Conservation (phyloP, 2,797 vertebrate species). For the Lindbergichthys nudifrons region DNA sequence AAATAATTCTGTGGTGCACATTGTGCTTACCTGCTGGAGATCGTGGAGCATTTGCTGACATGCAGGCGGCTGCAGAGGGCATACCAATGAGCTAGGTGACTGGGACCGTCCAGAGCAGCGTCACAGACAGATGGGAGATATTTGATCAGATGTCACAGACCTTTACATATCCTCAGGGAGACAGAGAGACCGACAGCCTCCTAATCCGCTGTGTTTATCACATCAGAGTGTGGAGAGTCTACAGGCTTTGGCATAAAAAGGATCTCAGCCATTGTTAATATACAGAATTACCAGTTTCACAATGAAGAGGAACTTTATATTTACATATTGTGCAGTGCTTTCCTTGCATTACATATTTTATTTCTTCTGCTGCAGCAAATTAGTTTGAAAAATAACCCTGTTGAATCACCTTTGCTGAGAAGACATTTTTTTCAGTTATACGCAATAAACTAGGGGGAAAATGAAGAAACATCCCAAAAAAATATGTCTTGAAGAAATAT, state of each 20-base stretch:
- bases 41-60: conserved; percentile 44
- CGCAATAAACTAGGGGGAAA: neutral
- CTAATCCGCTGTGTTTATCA: conserved; percentile 27
- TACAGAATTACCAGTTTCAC: neutral
- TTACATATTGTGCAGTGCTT: neutral
- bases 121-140: conserved; percentile 61
- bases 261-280: conserved; percentile 5
- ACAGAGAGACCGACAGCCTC: conserved; percentile 9
- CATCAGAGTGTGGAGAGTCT: neutral
- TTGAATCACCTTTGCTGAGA: neutral
- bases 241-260: neutral
- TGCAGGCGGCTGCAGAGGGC: conserved; percentile 33
- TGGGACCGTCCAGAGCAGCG: conserved; percentile 42
- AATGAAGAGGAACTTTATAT: neutral
- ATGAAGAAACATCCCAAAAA: neutral
- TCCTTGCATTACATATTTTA: neutral
- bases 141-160: conserved; percentile 66
- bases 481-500: neutral
- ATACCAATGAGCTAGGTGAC: conserved; percentile 71
- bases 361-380: neutral
- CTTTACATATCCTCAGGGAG: conserved; percentile 54
- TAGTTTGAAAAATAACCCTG: neutral
- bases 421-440: neutral
- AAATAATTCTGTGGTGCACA: neutral
- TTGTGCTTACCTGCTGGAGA: conserved; percentile 22